Base-by-base conservation (phyloP, 1,140 invertebrate species). In the Holotrichia oblita region DNA sequence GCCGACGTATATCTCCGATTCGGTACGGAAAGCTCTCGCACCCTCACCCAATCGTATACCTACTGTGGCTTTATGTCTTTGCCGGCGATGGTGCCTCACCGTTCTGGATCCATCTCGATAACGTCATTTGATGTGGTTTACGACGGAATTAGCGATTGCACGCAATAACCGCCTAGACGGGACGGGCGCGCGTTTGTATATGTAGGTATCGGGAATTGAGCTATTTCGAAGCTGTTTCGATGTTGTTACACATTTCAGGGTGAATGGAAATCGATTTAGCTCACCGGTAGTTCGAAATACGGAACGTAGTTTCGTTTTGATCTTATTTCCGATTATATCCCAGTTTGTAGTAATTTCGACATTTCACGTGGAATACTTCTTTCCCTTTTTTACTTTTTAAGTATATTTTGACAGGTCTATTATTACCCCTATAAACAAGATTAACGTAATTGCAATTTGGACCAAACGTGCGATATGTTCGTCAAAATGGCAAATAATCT, bases 121-220 rank as follows among this genome's bases (percentile, higher is more conserved):
- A 55, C 48, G 48, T 55, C 48, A 55, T 55, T 55, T 55, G 48
- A 55, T 55, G 48, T 55, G 48, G 48, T 55, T n/a, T 55, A 55
- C 48, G 14, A 55, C 48, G 48, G 17, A 55, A 55, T 55, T 55
- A 55, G 48, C 48, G 48, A 55, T 55, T 55, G 48, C 48, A 55
- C 48, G 48, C 48, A 55, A 55, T 55, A n/a, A 55, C 48, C 48
- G 48, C 48, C 48, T 7, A n/a, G 17, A 55, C 48, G 48, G 14
- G 48, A 55, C 48, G 48, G 6, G 14, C 14, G 3, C 14, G 42
- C 14, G 14, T 14, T 44, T 9, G 14, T 44, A 44, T 14, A 9
- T 17, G n/a, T 34, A 34, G 1, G 4, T 34, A 55, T 17, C 48
- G 48, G 14, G 48, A 55, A 55, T 55, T 55, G 48, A 55, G 48